phyloP scores from a whole-genome alignment of 2,797 vertebrate species.

The Delichon dasypus region DNA sequence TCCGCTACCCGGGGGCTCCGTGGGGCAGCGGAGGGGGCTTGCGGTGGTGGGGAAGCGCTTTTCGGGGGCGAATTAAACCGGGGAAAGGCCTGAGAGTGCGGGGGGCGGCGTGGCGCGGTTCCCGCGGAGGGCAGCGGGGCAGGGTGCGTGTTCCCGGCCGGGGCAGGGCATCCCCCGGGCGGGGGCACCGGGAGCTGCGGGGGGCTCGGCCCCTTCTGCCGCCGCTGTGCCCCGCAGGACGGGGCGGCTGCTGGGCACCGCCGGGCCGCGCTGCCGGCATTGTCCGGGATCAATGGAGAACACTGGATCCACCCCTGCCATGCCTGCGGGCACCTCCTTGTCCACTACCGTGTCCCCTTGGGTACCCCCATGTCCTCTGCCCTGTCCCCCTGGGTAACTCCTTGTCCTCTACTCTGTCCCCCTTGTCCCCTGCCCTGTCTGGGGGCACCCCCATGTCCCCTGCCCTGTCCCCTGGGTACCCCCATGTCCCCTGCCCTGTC shows the following conservation, averaged over 20 bases:
- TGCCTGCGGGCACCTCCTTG: background rate
- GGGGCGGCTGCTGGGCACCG: background rate
- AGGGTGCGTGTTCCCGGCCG: background rate
- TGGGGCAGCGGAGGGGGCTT: background rate
- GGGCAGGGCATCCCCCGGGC: too few relatives aligned
- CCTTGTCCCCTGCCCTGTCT: too few relatives aligned
- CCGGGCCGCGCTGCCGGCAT: constrained; percentile 19
- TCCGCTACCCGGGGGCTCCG: background rate
- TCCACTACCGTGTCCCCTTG: background rate
- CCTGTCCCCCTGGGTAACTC: too few relatives aligned
- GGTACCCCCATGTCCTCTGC: too few relatives aligned
- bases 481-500: background rate
- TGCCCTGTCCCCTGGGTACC: background rate
- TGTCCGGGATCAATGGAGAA: constrained; percentile 23
- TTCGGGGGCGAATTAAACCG: background rate
- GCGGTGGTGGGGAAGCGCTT: background rate
- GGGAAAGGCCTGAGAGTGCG: background rate
- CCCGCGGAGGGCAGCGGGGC: background rate
- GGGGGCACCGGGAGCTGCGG: background rate
- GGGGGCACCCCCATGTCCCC: too few relatives aligned
- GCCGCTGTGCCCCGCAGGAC: background rate
- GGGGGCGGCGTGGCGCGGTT: background rate
- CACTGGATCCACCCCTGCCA: background rate
- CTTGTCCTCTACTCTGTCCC: too few relatives aligned
- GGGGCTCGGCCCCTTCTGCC: background rate